Evolutionary conservation across 2,888 invertebrate species (phyloP).

Genomic region (Coleophora deauratella): DNA sequence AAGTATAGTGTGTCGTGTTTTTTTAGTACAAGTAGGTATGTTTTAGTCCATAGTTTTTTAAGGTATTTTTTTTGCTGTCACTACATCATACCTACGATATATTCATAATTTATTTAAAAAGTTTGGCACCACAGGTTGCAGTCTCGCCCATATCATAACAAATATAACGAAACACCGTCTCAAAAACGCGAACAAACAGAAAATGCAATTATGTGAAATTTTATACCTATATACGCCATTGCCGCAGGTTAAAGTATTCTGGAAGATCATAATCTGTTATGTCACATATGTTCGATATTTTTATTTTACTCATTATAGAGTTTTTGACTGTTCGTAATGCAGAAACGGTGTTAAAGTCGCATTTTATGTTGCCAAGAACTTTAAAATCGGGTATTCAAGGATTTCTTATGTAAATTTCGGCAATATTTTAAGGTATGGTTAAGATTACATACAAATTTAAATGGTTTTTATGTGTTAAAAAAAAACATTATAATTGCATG

Average conservation of each 20-base stretch:
- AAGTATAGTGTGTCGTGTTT: too few species aligned
- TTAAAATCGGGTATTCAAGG: constrained; percentile 53
- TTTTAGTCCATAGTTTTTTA: not conserved
- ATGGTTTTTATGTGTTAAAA: not conserved
- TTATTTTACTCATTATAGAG: constrained; percentile 46
- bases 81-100: not conserved
- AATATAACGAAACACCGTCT: too few species aligned
- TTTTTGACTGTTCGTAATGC: constrained; percentile 55
- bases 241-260: constrained; percentile 33
- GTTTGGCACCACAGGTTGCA: constrained; percentile 26
- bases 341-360: constrained; percentile 59
- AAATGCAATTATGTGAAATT: constrained; percentile 40
- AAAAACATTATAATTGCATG: too few species aligned
- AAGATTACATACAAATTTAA: constrained; percentile 5
- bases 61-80: not conserved
- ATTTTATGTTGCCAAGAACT: constrained; percentile 37
- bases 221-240: constrained; percentile 45
- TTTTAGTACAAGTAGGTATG: too few species aligned
- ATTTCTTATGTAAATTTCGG: constrained; percentile 35
- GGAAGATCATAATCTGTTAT: constrained; percentile 34
- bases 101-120: too few species aligned
- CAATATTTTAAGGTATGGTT: constrained; percentile 21
- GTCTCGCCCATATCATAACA: constrained; percentile 52
- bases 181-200: constrained; percentile 46
- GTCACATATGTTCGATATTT: constrained; percentile 54